Evolutionary conservation across 2,888 invertebrate species (phyloP).

Genomic region (Cactoblastis cactorum): DNA sequence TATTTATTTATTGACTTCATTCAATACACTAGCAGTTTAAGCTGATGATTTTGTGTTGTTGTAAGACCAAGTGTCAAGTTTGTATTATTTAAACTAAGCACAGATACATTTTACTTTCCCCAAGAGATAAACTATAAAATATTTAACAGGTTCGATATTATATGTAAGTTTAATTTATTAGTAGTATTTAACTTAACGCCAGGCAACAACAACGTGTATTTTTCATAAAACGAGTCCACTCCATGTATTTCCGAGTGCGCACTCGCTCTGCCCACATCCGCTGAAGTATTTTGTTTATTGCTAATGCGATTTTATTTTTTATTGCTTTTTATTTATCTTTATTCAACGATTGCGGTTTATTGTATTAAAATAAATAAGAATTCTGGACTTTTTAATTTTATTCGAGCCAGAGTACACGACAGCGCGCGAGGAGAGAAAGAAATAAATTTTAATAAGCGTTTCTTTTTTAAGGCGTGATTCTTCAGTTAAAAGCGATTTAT

Average conservation of each 20-base stretch:
- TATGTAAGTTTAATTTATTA: too few relatives aligned
- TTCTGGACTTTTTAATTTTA: slow-evolving; percentile 80
- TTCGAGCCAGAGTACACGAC: slow-evolving; percentile 76
- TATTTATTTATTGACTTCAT: too few relatives aligned
- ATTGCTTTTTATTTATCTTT: slow-evolving; percentile 80
- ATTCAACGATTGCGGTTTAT: slow-evolving; percentile 80
- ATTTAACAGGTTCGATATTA: too few relatives aligned
- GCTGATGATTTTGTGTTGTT: too few relatives aligned
- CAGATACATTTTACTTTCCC: too few relatives aligned
- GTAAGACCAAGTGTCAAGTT: too few relatives aligned
- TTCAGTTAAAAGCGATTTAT: slow-evolving; percentile 79
- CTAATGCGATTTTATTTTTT: slow-evolving; percentile 80
- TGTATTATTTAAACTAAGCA: too few relatives aligned
- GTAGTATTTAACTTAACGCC: too few relatives aligned
- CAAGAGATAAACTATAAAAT: too few relatives aligned
- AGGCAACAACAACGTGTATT: too few relatives aligned
- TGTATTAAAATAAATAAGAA: slow-evolving; percentile 80
- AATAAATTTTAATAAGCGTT: slow-evolving; percentile 80
- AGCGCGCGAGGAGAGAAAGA: slow-evolving; percentile 74
- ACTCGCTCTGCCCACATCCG: slow-evolving; percentile 75
- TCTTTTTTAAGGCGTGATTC: slow-evolving; percentile 80
- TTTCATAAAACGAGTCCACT: slow-evolving; percentile 26
- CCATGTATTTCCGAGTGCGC: slow-evolving; percentile 56
- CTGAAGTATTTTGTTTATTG: slow-evolving; percentile 80
- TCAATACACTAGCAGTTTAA: too few relatives aligned